Conservation (phyloP, 1,140 invertebrate species). For the Sminthurinus signatus region DNA sequence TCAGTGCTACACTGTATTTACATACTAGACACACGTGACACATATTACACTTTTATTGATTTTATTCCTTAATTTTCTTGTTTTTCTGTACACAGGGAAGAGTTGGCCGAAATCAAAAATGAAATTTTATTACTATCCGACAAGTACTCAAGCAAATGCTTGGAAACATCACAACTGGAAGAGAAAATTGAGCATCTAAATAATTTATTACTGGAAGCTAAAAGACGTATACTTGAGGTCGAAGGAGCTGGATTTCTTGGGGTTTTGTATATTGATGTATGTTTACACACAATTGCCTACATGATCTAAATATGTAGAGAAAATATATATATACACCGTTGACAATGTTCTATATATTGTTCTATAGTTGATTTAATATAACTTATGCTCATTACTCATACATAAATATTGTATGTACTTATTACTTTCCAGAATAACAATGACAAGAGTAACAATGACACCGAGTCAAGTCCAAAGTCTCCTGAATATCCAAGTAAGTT, state of each 20-base stretch:
- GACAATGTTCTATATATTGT: no score
- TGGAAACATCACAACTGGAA: constrained; percentile 45
- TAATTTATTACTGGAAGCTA: constrained; percentile 30
- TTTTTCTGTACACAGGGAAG: constrained; percentile 54
- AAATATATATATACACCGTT: no score
- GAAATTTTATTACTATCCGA: constrained; percentile 82
- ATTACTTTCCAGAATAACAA: constrained; percentile 7
- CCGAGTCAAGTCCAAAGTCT: not conserved
- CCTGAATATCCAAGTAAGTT: constrained; percentile 2
- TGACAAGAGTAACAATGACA: not conserved
- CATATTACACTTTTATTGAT: no score
- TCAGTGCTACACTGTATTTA: no score
- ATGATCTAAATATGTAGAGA: no score
- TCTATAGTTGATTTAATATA: not conserved
- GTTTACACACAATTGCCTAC: no score
- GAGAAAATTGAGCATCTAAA: constrained; percentile 29
- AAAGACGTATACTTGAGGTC: constrained; percentile 28
- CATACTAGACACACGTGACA: no score
- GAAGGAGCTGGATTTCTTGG: constrained; percentile 30
- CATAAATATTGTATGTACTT: not conserved
- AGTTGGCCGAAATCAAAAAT: constrained; percentile 73
- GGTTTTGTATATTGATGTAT: constrained; percentile 5
- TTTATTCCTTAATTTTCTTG: no score
- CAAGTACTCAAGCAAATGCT: constrained; percentile 84
- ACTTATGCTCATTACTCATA: not conserved